phyloP scores from a whole-genome alignment of 2,888 invertebrate species.

The Patella pellucida region DNA sequence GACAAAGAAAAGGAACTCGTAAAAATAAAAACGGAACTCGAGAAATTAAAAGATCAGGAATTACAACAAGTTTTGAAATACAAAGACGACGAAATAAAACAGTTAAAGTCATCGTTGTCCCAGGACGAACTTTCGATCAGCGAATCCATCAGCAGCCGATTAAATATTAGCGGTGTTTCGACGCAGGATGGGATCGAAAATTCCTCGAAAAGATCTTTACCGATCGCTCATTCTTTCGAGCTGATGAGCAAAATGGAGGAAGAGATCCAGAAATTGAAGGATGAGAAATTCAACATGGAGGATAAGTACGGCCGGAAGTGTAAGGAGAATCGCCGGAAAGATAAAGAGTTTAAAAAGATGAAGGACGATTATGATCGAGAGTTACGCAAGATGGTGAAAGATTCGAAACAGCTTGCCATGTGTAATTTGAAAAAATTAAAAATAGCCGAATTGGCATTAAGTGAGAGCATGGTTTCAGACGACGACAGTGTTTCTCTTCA shows the following conservation, averaged over 20 bases:
- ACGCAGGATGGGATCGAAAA: not conserved
- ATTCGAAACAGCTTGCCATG: conserved; percentile 57
- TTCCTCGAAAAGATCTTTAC: conserved; percentile 18
- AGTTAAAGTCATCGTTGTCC: conserved; percentile 31
- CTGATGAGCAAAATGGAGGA: conserved; percentile 39
- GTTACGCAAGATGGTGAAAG: conserved; percentile 52
- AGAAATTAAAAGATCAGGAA: conserved; percentile 61
- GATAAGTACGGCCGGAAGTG: conserved; percentile 38
- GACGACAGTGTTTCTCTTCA: conserved; percentile 43
- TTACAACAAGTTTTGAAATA: conserved; percentile 59
- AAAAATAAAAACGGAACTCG: conserved; percentile 50
- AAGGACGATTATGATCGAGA: conserved; percentile 57
- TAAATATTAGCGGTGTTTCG: not conserved
- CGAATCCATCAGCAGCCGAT: conserved; percentile 1
- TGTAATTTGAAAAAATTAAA: conserved; percentile 59
- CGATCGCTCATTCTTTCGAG: not conserved
- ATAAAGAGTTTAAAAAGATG: conserved; percentile 49
- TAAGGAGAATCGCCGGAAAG: conserved; percentile 48
- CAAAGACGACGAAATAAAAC: conserved; percentile 58
- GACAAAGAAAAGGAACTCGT: conserved; percentile 53
- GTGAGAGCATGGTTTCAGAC: conserved; percentile 50
- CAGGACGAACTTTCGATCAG: conserved; percentile 1
- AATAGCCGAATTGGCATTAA: conserved; percentile 57
- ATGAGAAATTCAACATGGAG: conserved; percentile 44
- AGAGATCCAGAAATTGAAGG: conserved; percentile 46